Evolutionary conservation across 2,888 invertebrate genomes (phyloP), one percentile per base, ranked within the genome.

Genomic region (Megalurothrips usitatus): DNA sequence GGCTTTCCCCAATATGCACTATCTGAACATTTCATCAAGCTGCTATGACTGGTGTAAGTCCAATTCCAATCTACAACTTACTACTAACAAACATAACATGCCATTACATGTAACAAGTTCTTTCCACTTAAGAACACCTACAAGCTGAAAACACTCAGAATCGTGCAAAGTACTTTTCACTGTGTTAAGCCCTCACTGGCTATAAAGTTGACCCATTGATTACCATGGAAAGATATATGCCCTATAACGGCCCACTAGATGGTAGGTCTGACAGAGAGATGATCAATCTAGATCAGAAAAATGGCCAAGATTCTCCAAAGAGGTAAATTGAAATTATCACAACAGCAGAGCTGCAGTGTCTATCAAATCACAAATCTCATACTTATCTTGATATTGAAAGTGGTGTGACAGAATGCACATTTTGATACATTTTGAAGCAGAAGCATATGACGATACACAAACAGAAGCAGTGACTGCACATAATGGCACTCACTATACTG

Each of bases 1-100:
- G 68, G 68, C 23, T 68, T 68, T 68, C 23, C 23, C 23, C 68
- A 68, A 19, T 11, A 68, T 23, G 23, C n/a, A 23, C 68, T 23
- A 68, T 52, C 34, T 43, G 12, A 19, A 52, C 19, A 52, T 23
- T 68, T 68, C 68, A 68, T 43, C 34, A 68, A 68, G 68, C 68
- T 68, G 68, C 68, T 68, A 68, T 68, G 68, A 68, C 23, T 68
- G 68, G n/a, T 68, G 68, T 68, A 9, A 68, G 68, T 23, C 11
- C 68, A 68, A 68, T 23, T 68, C 23, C 6, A 68, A 68, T 68
- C 68, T 68, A 68, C 68, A 68, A 23, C 23, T 68, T 68, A 68
- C 23, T 23, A n/a, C 68, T 68, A 68, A 23, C 68, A 68, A 11
- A 68, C n/a, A 23, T 68, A 68, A 11, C 23, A 23, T 68, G 52